phyloP scores from a whole-genome alignment of 2,888 invertebrate species.

The Parnassius smintheus region DNA sequence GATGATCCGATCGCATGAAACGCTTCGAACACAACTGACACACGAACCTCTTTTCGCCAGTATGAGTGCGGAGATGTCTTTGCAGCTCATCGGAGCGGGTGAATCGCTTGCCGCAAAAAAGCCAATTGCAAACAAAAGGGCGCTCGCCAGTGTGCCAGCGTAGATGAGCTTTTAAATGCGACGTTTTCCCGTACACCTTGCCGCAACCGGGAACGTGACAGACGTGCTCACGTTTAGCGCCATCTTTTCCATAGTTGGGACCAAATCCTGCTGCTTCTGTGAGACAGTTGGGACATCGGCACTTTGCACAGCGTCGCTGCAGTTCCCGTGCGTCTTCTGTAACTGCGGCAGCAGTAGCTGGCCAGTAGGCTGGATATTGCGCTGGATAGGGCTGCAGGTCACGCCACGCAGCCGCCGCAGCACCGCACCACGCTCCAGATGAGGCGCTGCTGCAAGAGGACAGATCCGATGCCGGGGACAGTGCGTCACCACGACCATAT shows the following conservation, averaged over 20 bases:
- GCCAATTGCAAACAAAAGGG: slow-evolving; percentile 94
- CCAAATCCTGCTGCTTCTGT: slow-evolving; percentile 89
- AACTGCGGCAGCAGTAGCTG: slow-evolving; percentile 64
- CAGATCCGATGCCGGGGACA: slow-evolving; percentile 71
- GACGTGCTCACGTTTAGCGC: slow-evolving; percentile 90
- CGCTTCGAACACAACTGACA: slow-evolving; percentile 93
- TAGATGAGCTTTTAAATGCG: slow-evolving; percentile 95
- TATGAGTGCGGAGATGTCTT: slow-evolving; percentile 93
- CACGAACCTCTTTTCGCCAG: slow-evolving; percentile 93
- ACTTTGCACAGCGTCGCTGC: slow-evolving; percentile 87
- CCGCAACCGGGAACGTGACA: slow-evolving; percentile 94
- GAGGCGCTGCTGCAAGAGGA: slow-evolving; percentile 73
- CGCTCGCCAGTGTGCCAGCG: slow-evolving; percentile 97
- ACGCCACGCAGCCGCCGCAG: slow-evolving; percentile 60
- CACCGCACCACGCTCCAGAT: slow-evolving; percentile 62
- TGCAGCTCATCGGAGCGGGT: slow-evolving; percentile 96
- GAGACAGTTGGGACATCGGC: slow-evolving; percentile 90
- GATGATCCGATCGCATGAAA: slow-evolving; percentile 96
- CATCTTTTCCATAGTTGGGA: slow-evolving; percentile 86
- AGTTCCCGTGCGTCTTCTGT: slow-evolving; percentile 77
- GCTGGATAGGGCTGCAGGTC: slow-evolving; percentile 64
- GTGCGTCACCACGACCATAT: slow-evolving; percentile 75
- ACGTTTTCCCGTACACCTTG: slow-evolving; percentile 95
- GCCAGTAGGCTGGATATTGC: slow-evolving; percentile 73
- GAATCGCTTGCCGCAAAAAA: slow-evolving; percentile 94